phyloP scores from a whole-genome alignment of 2,888 invertebrate genomes.

The Griposia aprilina region DNA sequence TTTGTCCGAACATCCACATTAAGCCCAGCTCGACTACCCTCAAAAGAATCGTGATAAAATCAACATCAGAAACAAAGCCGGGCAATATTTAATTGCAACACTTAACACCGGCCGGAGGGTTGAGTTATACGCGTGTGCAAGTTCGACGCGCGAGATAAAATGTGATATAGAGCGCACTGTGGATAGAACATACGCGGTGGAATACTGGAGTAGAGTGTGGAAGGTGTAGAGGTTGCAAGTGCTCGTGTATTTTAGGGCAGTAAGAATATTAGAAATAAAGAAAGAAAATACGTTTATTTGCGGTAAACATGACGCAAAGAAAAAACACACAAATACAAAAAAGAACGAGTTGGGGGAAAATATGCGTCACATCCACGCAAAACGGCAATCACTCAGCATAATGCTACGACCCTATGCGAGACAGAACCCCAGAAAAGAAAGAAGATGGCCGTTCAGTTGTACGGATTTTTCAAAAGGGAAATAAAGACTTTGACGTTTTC shows the following conservation, averaged over 20 bases:
- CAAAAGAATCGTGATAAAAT: slow-evolving; percentile 63
- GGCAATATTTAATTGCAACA: slow-evolving; percentile 70
- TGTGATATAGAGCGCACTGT: slow-evolving; percentile 78
- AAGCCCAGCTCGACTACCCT: slow-evolving; percentile 52
- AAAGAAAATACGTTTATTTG: too few relatives aligned
- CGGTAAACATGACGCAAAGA: too few relatives aligned
- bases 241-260: neutral
- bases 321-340: too few relatives aligned
- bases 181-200: slow-evolving; percentile 64
- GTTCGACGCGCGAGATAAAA: slow-evolving; percentile 77
- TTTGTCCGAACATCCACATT: slow-evolving; percentile 54
- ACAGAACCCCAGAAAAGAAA: too few relatives aligned
- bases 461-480: neutral
- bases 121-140: slow-evolving; percentile 78
- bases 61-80: slow-evolving; percentile 65
- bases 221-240: slow-evolving; percentile 24
- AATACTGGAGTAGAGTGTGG: slow-evolving; percentile 53
- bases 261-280: too few relatives aligned
- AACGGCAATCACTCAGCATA: too few relatives aligned
- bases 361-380: too few relatives aligned
- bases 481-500: neutral
- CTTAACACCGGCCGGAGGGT: slow-evolving; percentile 63
- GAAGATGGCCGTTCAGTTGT: neutral
- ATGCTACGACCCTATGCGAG: too few relatives aligned
- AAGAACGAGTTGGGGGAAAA: too few relatives aligned